Evolutionary conservation across 2,888 invertebrate genomes (phyloP).

Genomic region (Thera obeliscata): DNA sequence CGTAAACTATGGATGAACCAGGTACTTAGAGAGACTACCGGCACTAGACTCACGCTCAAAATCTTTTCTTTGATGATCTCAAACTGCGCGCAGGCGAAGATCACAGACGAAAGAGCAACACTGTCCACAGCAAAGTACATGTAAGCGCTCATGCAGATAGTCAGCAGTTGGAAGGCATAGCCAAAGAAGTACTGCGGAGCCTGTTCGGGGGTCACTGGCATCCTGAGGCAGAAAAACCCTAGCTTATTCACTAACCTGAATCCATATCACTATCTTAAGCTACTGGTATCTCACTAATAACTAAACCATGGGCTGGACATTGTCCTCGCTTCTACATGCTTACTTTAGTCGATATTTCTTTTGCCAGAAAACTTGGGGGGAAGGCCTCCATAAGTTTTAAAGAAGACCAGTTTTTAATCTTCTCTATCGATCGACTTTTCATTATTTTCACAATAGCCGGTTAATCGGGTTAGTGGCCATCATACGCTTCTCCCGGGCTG

Average conservation of each 20-base stretch:
- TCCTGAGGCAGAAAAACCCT: slow-evolving; percentile 55
- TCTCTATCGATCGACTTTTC: neutral
- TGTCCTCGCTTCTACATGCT: neutral
- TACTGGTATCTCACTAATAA: neutral
- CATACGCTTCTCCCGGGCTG: too few relatives aligned
- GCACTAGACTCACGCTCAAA: slow-evolving; percentile 61
- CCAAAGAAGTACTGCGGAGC: slow-evolving; percentile 69
- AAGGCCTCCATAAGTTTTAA: too few relatives aligned
- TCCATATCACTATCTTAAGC: neutral
- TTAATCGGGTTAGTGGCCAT: too few relatives aligned
- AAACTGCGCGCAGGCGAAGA: slow-evolving; percentile 74
- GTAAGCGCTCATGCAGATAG: slow-evolving; percentile 72
- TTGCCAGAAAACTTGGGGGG: too few relatives aligned
- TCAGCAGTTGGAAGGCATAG: slow-evolving; percentile 66
- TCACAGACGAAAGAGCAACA: slow-evolving; percentile 70
- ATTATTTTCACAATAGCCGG: too few relatives aligned
- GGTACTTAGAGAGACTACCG: too few relatives aligned
- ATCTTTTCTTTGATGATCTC: slow-evolving; percentile 74
- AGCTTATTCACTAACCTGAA: neutral
- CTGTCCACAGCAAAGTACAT: slow-evolving; percentile 80
- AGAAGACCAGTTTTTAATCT: neutral
- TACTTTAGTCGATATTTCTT: too few relatives aligned
- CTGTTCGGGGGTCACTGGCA: slow-evolving; percentile 65
- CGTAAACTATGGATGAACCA: too few relatives aligned
- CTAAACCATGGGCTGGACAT: neutral